Base-by-base conservation (phyloP, 1,140 invertebrate genomes). In the Branchinecta lynchi region DNA sequence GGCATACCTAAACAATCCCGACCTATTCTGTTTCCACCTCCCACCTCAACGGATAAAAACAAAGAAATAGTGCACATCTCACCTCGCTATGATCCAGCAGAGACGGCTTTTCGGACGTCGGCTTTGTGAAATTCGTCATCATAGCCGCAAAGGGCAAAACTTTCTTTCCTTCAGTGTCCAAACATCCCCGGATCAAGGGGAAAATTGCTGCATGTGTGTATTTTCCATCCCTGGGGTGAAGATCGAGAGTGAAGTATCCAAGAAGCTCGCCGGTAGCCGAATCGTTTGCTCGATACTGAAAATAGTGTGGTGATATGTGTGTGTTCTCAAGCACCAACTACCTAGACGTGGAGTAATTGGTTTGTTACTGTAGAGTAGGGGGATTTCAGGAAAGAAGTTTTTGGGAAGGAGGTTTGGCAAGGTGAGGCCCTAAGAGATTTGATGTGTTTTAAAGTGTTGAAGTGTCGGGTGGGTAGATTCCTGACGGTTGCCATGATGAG, bases 121-220 rank as follows among this genome's bases (percentile, higher is more conserved):
- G 79, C 71, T 82, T 81, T 7, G 80, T 80, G 74, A 84, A 83
- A 76, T 84, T 84, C 15, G 80, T 78, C 43, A 84, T 77, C 81
- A 84, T 82, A 65, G 80, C 81, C 69, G 76, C 78, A 44, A 83
- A 79, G 66, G 80, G 70, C 44, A 80, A 73, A 74, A 79, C n/a
- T 78, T 72, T 65, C 43, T 68, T 66, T 43, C 75, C 75, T 72
- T 81, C 76, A 7, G 72, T 69, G 45, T 73, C 68, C 7, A 79
- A 45, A 76, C 81, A 82, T 0, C 80, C 79, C 65, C 80, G 79
- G 78, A 82, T 75, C 32, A 78, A 74, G 66, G 68, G 66, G 8
- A 72, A 70, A 44, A 76, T 71, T 66, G 67, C 69, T 44, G 67
- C 71, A 66, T 73, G 73, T 7, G 80, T 80, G 76, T 81, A 84